phyloP scores from a whole-genome alignment of 2,797 vertebrate species.

The Tarsius wallacei region DNA sequence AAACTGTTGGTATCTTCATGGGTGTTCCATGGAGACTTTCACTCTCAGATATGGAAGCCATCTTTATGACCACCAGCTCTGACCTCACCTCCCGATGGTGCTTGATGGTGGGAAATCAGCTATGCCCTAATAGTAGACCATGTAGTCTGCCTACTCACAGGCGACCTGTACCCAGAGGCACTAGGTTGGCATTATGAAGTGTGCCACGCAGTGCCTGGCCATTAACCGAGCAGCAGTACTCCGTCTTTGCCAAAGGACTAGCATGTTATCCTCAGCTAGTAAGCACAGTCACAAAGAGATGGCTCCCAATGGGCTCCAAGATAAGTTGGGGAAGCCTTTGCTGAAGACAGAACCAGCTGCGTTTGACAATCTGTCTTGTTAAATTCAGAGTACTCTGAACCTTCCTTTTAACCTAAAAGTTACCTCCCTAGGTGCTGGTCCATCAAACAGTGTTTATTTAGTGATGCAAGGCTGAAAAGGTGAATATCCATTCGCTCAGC shows the following conservation, averaged over 20 bases:
- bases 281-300: constrained; percentile 30
- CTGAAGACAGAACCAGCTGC: background rate
- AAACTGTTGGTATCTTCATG: background rate
- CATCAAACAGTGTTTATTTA: background rate
- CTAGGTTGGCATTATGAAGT: background rate
- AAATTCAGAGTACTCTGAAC: background rate
- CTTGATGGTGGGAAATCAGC: constrained; percentile 82
- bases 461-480: background rate
- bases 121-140: constrained; percentile 65
- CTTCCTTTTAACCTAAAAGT: constrained; percentile 57
- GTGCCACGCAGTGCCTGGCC: background rate
- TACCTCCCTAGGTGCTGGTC: background rate
- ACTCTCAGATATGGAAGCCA: constrained; percentile 69
- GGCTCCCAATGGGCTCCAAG: background rate
- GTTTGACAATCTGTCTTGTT: constrained; percentile 42
- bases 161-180: background rate
- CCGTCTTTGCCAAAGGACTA: background rate
- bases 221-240: background rate
- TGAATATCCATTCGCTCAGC: background rate
- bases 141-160: background rate
- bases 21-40: constrained; percentile 18
- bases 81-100: constrained; percentile 81
- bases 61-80: constrained; percentile 78
- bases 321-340: background rate
- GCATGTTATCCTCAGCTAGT: background rate